A percentile compares a stretch with the other conserved stretches of the same genome.
Evolutionary conservation across 2,113 vertebrate genomes (phyloP).

Genomic region (Amazona vittata): DNA sequence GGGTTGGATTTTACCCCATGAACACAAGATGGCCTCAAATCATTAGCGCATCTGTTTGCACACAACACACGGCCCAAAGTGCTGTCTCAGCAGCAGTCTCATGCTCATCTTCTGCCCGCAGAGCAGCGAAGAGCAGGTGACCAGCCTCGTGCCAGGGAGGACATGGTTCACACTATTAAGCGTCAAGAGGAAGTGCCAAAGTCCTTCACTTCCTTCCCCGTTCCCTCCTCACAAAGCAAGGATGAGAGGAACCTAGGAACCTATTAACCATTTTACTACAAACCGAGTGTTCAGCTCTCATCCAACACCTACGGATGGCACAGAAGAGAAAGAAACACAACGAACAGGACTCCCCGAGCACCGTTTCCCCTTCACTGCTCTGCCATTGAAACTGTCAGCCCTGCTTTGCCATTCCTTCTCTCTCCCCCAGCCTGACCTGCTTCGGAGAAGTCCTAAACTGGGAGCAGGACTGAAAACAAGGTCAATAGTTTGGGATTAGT

Average conservation of each 20-base stretch:
- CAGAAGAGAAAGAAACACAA: accelerated
- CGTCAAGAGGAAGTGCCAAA: not conserved
- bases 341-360: accelerated
- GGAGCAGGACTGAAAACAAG: not conserved
- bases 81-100: accelerated
- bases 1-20: not conserved
- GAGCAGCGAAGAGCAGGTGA: not conserved
- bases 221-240: not conserved
- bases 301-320: not conserved
- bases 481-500: accelerated
- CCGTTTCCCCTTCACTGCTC: not conserved
- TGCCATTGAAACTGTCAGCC: not conserved
- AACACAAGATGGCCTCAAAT: slow-evolving; percentile 45
- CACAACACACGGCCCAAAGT: accelerated
- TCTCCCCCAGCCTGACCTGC: not conserved
- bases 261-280: not conserved
- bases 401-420: not conserved
- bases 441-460: not conserved
- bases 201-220: not conserved
- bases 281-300: accelerated
- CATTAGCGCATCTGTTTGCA: not conserved
- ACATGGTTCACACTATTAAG: not conserved
- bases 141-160: not conserved
- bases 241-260: not conserved
- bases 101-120: not conserved